phyloP scores from a whole-genome alignment of 2,113 vertebrate genomes.

The Sus scrofa region DNA sequence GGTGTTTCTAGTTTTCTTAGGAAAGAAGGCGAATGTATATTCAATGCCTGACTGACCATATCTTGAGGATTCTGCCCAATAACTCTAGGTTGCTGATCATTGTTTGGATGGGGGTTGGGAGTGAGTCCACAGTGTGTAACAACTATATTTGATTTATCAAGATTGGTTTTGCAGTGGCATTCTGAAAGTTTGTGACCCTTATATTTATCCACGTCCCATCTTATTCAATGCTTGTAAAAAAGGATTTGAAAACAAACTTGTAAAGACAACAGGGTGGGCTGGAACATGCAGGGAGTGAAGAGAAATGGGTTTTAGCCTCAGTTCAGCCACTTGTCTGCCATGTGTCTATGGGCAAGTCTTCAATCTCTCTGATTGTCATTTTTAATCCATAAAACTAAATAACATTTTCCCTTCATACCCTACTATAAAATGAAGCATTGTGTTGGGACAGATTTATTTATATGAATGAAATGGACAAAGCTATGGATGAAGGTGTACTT shows the following conservation, averaged over 20 bases:
- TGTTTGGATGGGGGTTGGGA: neutral
- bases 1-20: slow-evolving; percentile 76
- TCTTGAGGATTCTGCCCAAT: neutral
- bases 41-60: neutral
- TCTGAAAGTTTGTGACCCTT: slow-evolving; percentile 45
- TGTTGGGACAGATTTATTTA: slow-evolving; percentile 27
- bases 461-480: neutral
- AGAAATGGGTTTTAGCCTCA: neutral
- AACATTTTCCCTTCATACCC: neutral
- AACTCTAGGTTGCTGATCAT: neutral
- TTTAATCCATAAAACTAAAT: neutral
- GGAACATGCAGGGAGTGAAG: neutral
- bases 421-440: slow-evolving; percentile 7
- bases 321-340: neutral
- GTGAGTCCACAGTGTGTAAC: neutral
- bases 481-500: neutral
- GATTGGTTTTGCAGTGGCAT: slow-evolving; percentile 19
- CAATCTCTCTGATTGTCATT: neutral
- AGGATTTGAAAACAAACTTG: slow-evolving; percentile 40
- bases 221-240: slow-evolving; percentile 7
- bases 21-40: slow-evolving; percentile 41
- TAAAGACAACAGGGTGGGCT: neutral
- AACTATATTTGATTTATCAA: neutral
- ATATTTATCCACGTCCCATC: neutral
- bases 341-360: slow-evolving; percentile 15